Evolutionary conservation across 1,140 invertebrate species (phyloP), one percentile per base, ranked within the genome.

Genomic region (Dendroctonus valens): DNA sequence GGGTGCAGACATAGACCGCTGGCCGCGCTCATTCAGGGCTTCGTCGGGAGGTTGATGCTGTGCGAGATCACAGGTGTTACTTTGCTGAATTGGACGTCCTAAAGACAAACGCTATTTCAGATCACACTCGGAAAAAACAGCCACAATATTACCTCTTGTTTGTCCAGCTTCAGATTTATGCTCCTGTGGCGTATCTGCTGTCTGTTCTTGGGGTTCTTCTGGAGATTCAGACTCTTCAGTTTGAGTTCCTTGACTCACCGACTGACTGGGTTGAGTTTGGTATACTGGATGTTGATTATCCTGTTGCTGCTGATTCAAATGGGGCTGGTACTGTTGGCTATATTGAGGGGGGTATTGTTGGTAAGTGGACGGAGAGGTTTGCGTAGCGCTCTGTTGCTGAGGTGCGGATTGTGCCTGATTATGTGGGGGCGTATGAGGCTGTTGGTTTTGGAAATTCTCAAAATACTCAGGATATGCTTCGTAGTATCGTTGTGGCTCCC

Each of bases 41-140:
- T 68, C 66, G 57, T 67, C 65, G 41, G 80, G 79, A 40, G 80
- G 79, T 61, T 86, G 85, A 76, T 87, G 89, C 57, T 88, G 85
- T 42, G 87, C 88, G 74, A 91, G 85, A 74, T 91, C 89, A 51
- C 90, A 86, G 8, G 90, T 91, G 68, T 91, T 91, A 59, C 89
- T 84, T 42, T 91, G 89, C 59, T 86, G 85, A 11, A 90, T 78
- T 42, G 66, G 66, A 57, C 66, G 66, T 12, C 60, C 66, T 67
- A 26, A 38, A 40, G 49, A 48, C 11, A 48, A 6, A 6, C 11
- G 46, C 7, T 48, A 48, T 48, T 48, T 53, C 8, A 52, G 15
- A 52, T 26, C 11, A 3, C 9, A 52, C 15, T 52, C 2, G 2
- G 15, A 39, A 59, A 59, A 59, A 15, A n/a, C 50, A 52, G 7